These are phyloP conservation scores for Pseudochaenichthys georgianus DNA, from an alignment of 2,797 vertebrate species.

Conservation along the genomic window DNA sequence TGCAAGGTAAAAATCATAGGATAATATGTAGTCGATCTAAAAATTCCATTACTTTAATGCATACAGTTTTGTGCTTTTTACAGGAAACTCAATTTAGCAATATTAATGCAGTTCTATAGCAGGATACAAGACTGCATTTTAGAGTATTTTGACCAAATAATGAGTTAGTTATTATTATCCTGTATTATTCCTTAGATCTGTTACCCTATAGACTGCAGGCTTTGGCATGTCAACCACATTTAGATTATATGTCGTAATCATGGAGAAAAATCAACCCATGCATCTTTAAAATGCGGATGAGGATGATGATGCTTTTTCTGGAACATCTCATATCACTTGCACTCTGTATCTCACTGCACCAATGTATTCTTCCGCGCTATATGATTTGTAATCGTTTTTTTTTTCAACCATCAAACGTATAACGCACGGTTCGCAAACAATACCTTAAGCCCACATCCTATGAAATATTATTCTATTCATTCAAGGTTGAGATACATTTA, in stretches of 20 bases:
- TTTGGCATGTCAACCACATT: not conserved
- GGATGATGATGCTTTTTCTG: not conserved
- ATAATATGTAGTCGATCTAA: no score
- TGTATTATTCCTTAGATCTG: not conserved
- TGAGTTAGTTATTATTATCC: not conserved
- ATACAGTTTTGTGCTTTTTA: not conserved
- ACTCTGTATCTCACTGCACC: conserved; percentile 56
- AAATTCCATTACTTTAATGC: not conserved
- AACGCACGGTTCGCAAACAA: fast-evolving
- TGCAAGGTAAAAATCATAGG: not conserved
- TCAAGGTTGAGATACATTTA: not conserved
- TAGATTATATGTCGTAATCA: not conserved
- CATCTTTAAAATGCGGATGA: not conserved
- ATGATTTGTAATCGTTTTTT: not conserved
- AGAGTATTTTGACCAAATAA: no score
- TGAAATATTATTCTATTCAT: not conserved
- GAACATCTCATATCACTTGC: conserved; percentile 14
- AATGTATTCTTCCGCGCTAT: conserved; percentile 70
- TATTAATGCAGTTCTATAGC: not conserved
- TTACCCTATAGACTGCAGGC: not conserved
- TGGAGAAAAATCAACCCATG: not conserved
- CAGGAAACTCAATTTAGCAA: not conserved
- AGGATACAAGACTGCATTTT: not conserved
- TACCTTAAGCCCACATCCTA: fast-evolving
- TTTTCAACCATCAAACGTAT: not conserved